Base-by-base conservation (phyloP, 2,113 vertebrate genomes). In the Panthera leo region DNA sequence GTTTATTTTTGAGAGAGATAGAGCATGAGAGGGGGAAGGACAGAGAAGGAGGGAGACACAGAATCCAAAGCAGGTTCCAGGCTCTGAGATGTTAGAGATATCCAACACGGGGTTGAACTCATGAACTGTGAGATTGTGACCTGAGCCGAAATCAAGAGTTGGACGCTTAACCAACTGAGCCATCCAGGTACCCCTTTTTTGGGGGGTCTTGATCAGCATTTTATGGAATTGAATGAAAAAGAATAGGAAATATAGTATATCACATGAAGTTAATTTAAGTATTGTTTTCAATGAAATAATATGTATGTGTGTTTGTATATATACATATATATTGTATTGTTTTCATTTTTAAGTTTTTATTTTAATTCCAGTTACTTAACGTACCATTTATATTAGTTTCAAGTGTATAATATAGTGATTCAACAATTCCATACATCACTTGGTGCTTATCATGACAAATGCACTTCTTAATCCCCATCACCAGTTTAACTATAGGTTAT, bases 181-280 rank as follows among this genome's bases (percentile, higher is more conserved):
- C 58, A 61, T 61, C 51, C 58, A 61, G 21, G 58, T 61, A 61
- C 58, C 58, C 19, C 58, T 61, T 61, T 61, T 61, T 21, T 3
- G 21, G 58, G 58, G 58, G 15, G 21, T 94, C 83, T 78, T 48
- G 39, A 76, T 70, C 14, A 94, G 27, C 27, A 48, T 94, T 95
- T 96, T 80, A 68, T 82, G 34, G 25, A 92, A 51, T 89, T 29
- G 42, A 78, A 79, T 80, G 34, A 75, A 73, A 94, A 88, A 63
- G 63, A 84, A 39, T 76, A 55, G 53, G 34, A 88, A 88, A 88
- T 95, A 55, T 48, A 51, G 18, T 84, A 18, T 5, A 89, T 85
- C 51, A 85, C 18, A 16, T 83, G n/a, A 91, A 96, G 31, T 70
- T 94, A 82, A 80, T 67, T 94, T 76, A 67, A 84, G 51, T 78